Conservation (phyloP, 2,113 vertebrate species). For the Arenaria interpres region DNA sequence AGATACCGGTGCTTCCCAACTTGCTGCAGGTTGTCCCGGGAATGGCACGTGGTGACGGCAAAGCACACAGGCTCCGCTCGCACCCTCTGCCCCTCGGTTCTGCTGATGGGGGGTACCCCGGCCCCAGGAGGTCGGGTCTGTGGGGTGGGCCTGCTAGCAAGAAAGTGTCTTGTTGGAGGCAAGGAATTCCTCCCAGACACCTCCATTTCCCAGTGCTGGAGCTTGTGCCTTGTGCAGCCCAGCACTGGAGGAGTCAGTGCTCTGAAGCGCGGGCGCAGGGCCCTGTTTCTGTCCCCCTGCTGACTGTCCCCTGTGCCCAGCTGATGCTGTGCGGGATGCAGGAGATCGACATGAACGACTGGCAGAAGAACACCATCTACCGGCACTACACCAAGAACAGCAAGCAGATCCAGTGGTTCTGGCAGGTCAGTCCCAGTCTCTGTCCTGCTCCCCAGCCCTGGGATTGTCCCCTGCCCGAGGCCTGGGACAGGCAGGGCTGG, state of each 20-base stretch:
- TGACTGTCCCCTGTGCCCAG: conserved; percentile 66
- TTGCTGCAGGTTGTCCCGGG: neutral
- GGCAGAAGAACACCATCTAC: conserved; percentile 98
- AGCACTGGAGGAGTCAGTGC: rapidly evolving
- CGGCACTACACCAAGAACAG: conserved; percentile 98
- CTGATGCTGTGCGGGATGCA: conserved; percentile 99
- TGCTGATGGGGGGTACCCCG: rapidly evolving
- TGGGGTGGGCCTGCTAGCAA: rapidly evolving
- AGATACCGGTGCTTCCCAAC: neutral
- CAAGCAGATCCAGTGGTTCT: conserved; percentile 90
- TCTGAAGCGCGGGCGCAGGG: rapidly evolving
- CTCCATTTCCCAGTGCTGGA: neutral
- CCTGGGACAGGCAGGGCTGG: neutral
- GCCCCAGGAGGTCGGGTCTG: neutral
- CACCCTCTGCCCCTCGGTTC: rapidly evolving
- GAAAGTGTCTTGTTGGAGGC: rapidly evolving
- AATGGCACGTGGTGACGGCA: rapidly evolving
- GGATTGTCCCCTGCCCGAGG: neutral
- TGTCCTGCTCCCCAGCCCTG: neutral
- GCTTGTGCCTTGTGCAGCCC: neutral
- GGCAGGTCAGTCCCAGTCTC: conserved; percentile 84
- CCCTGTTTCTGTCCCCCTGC: neutral
- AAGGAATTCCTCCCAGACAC: neutral
- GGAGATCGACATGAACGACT: conserved; percentile 93
- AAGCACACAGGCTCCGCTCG: rapidly evolving